These are phyloP conservation scores for Tiliqua scincoides DNA, from an alignment of 2,113 vertebrate species.

Conservation along the genomic window DNA sequence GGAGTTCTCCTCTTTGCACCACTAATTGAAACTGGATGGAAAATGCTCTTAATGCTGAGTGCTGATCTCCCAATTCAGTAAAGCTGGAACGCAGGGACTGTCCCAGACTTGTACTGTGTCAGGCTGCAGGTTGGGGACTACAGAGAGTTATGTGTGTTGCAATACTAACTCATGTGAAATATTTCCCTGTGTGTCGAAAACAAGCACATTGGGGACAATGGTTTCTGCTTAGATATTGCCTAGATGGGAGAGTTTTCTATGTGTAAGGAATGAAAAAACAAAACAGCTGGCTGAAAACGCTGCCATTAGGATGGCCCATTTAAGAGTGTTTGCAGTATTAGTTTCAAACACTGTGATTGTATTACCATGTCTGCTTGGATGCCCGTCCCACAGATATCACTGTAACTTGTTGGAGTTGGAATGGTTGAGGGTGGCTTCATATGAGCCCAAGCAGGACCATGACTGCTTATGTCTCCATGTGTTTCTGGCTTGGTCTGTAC, in stretches of 20 bases:
- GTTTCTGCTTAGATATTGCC: background rate
- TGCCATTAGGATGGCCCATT: background rate
- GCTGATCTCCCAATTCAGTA: background rate
- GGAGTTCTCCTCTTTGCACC: constrained; percentile 48
- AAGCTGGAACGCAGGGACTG: background rate
- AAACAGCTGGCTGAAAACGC: background rate
- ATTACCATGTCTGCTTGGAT: background rate
- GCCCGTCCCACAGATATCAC: background rate
- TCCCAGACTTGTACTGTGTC: no score
- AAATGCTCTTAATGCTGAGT: constrained; percentile 59
- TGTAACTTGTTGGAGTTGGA: background rate
- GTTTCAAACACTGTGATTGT: background rate
- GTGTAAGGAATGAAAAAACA: background rate
- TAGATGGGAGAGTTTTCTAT: background rate
- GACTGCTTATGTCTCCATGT: no score
- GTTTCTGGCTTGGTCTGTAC: no score
- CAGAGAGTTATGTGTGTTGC: background rate
- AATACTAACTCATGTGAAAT: background rate
- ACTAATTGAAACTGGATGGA: constrained; percentile 49
- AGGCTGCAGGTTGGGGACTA: no score
- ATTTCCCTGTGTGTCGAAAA: background rate
- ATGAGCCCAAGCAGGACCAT: no score
- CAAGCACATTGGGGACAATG: background rate
- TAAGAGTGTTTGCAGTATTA: background rate
- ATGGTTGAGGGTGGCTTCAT: no score